Evolutionary conservation across 2,888 invertebrate genomes (phyloP), one percentile per base, ranked within the genome.

Genomic region (Dasypogon diadema): DNA sequence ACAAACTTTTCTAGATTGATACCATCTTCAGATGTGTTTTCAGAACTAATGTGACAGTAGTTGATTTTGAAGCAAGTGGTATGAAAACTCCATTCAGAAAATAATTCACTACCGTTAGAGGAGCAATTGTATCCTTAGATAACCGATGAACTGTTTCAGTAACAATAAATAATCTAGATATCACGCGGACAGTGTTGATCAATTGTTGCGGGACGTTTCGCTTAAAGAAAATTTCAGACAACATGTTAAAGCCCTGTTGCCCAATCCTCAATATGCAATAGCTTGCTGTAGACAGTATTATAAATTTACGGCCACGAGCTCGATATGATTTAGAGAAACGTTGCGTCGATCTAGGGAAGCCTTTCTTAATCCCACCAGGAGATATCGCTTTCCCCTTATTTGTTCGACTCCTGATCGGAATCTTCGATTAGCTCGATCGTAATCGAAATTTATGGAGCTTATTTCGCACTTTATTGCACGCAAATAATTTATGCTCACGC

Each of bases 381-480:
- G 34, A 34, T 37, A 68, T 68, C 65, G 65, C 24, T 48, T 48
- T 46, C n/a, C n/a, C 65, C 65, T 48, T 68, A 46, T 68, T 68
- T 68, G 65, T 48, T 68, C 26, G 48, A 46, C 22, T 18, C 26
- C 70, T 54, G 70, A 70, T 70, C n/a, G 54, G 54, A 70, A 70
- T 70, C 70, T 70, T 21, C 54, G 70, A 70, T 70, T 70, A 70
- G 70, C 51, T 70, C 70, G 70, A 70, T 70, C 70, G 51, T 54
- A 54, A 70, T 70, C 70, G 54, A 70, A 70, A 70, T 70, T 70
- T 70, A 70, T 70, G 70, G 70, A 30, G 54, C 18, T 70, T 51
- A 34, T 70, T 70, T 70, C 70, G 54, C 70, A 70, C 70, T 70
- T 70, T 70, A 70, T 51, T 54, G 70, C 70, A 70, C 70, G 70